Conservation (phyloP, 2,797 vertebrate species). For the Melanotaenia parkinsoni region DNA sequence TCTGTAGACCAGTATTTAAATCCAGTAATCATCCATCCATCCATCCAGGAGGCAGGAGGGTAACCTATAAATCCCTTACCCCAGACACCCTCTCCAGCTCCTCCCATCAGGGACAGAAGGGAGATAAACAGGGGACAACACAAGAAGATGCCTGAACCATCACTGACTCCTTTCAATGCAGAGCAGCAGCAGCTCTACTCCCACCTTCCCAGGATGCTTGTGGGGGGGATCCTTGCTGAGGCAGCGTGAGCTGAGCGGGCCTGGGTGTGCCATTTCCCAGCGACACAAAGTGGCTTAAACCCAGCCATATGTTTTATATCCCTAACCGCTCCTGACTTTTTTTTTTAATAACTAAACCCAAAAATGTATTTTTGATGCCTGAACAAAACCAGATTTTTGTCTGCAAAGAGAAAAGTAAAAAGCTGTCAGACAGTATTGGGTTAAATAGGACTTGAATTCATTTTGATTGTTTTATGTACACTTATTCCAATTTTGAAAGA, state of each 20-base stretch:
- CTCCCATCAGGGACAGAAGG: too few relatives aligned
- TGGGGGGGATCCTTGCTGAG: background rate
- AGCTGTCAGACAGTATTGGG: background rate
- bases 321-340: background rate
- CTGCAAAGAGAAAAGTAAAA: background rate
- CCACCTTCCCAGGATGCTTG: background rate
- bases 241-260: background rate
- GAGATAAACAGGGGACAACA: too few relatives aligned
- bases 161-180: background rate
- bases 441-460: background rate
- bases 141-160: background rate
- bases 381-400: background rate
- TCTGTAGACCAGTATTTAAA: too few relatives aligned
- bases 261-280: background rate
- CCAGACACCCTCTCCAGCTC: too few relatives aligned
- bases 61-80: too few relatives aligned
- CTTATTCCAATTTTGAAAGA: background rate
- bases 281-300: background rate
- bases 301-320: background rate
- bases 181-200: too few relatives aligned
- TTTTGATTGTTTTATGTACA: background rate
- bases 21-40: too few relatives aligned
- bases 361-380: background rate
- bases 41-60: too few relatives aligned
- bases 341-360: background rate